Evolutionary conservation across 2,113 vertebrate genomes (phyloP), one percentile per base, ranked within the genome.

Genomic region (Nannospalax galili): DNA sequence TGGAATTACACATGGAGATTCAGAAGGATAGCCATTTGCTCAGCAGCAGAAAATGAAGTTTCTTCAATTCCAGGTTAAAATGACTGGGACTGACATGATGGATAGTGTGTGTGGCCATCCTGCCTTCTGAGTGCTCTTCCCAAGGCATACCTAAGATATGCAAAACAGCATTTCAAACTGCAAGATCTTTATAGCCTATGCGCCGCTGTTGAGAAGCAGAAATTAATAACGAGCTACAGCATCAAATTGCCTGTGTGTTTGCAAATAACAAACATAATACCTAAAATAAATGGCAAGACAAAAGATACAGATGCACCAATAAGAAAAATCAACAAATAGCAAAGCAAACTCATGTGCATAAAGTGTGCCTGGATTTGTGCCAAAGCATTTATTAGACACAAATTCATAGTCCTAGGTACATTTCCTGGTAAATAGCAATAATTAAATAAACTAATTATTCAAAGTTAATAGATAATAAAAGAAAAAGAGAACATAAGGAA

Each of bases 391-490:
- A 78, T 48, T 91, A 65, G 56, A 15, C 4, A 90, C 26, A 88
- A 67, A 80, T 70, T 80, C 28, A 91, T 5, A 60, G n/a, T 15
- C 10, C 79, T 84, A 56, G 12, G 64, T 86, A 70, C 75, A 94
- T 79, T 75, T 80, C 37, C 17, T 80, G n/a, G 8, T 58, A 88
- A 79, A 87, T 4, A 70, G 48, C 64, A 74, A 65, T 45, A 62
- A 69, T 62, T 28, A 79, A 88, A 64, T 89, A 52, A 88, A 62
- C 0, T 62, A 77, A 84, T 30, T 89, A 62, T 45, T 74, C 30
- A 22, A 37, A 86, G 37, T 62, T 70, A 95, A 84, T 84, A 73
- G 37, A 69, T 93, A 64, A 32, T 26, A 70, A 52, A 82, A 92
- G 42, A 84, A 48, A 89, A 81, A 81, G 24, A 87, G 17, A 80